Evolutionary conservation across 2,797 vertebrate genomes (phyloP), one percentile per base, ranked within the genome.

Genomic region (Tadarida brasiliensis): DNA sequence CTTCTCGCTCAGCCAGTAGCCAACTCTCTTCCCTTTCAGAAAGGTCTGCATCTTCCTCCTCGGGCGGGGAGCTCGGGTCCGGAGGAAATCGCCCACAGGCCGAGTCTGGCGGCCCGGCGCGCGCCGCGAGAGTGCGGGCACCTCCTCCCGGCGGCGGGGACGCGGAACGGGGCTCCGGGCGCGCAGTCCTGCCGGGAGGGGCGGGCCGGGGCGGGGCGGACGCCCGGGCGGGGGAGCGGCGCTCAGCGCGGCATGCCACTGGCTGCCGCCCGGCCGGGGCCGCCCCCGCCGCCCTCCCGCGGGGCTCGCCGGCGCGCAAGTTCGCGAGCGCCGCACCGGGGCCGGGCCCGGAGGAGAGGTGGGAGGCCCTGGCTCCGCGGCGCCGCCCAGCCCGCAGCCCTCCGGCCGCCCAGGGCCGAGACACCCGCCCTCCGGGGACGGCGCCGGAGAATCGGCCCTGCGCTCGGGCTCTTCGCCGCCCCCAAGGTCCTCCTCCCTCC

Each of bases 1-100:
- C 99, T 99, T 99, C 98, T 99, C 99, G 95, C 99, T 99, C 98
- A 99, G 99, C 99, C 99, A 99, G 98, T 99, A 99, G 95, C 99
- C 99, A 94, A 99, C 99, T 97, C 99, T 98, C 97, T 99, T 99
- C 97, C 99, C 99, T 98, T 99, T 99, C 97, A 99, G 98, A 97
- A 99, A 99, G 89, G 99, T 99, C 99, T 99, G 99, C 99, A 99
- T 99, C 97, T 98, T 98, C 96, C 88, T 97, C 82, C 95, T 89
- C 92, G 93, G 61, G 59, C 81, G 76, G 82, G 87, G 95, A 89
- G 94, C 96, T 56, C 35, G 94, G 73, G 92, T 61, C 92, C 95
- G 87, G 80, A 93, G 94, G 96, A 95, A 95, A 96, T 93, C 82
- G 91, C 94, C 96, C 96, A 85, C 80, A 97, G 96, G 96, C 95